phyloP scores from a whole-genome alignment of 2,888 invertebrate genomes.

The Epinotia nisella region DNA sequence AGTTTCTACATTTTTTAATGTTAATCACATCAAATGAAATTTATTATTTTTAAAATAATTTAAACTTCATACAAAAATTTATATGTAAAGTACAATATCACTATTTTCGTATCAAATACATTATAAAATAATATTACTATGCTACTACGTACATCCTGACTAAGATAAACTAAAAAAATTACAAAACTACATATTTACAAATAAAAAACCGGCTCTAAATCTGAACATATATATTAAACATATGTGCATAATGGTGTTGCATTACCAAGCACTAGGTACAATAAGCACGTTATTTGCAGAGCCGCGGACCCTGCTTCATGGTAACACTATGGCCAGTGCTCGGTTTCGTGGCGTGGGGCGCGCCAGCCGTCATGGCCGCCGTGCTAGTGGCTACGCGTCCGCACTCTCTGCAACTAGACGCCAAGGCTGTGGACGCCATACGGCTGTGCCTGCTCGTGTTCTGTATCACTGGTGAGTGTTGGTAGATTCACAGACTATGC shows the following conservation, averaged over 20 bases:
- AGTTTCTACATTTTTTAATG: conserved; percentile 85
- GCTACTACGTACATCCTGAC: too few species aligned
- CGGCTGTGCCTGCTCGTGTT: conserved; percentile 90
- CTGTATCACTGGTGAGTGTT: conserved; percentile 89
- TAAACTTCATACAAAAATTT: conserved; percentile 76
- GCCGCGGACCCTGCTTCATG: conserved; percentile 93
- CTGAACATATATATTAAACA: too few species aligned
- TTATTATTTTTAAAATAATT: conserved; percentile 73
- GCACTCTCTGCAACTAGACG: conserved; percentile 90
- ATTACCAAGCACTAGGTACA: too few species aligned
- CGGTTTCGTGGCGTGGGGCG: conserved; percentile 85
- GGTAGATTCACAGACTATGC: conserved; percentile 78
- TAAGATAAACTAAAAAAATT: too few species aligned
- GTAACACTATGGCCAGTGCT: conserved; percentile 89
- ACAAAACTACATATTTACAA: too few species aligned
- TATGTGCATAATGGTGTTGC: too few species aligned
- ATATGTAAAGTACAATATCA: too few species aligned
- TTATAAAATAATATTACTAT: too few species aligned
- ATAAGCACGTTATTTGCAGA: conserved; percentile 72
- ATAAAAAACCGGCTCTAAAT: too few species aligned
- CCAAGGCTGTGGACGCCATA: conserved; percentile 90
- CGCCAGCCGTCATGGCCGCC: conserved; percentile 88
- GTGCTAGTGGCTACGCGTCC: conserved; percentile 87
- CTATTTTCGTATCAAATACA: too few species aligned
- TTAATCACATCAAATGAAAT: conserved; percentile 64